Evolutionary conservation across 2,797 vertebrate species (phyloP).

Genomic region (Phrynocephalus forsythii): DNA sequence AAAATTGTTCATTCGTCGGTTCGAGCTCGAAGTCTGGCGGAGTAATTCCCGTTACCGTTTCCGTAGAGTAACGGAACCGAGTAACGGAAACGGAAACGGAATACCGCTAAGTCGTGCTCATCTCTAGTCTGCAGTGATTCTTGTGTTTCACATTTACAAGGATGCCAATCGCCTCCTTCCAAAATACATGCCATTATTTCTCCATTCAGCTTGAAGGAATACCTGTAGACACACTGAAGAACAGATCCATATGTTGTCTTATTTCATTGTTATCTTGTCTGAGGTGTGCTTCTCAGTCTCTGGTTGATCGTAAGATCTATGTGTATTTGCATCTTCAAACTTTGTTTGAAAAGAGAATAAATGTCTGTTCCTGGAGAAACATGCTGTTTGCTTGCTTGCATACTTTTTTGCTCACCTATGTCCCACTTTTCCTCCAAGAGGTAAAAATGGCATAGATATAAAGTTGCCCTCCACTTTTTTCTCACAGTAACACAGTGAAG

Average conservation of each 20-base stretch:
- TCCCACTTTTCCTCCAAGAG: background rate
- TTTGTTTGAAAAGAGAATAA: no score
- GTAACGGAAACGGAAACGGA: no score
- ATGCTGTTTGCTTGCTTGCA: no score
- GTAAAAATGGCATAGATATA: background rate
- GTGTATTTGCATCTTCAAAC: no score
- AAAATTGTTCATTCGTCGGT: no score
- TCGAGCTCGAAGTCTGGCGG: no score
- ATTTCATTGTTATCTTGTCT: slow-evolving; percentile 46
- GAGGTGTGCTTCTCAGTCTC: slow-evolving; percentile 19
- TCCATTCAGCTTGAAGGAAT: slow-evolving; percentile 66
- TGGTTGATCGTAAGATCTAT: slow-evolving; percentile 21
- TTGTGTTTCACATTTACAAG: slow-evolving; percentile 65
- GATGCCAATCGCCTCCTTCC: slow-evolving; percentile 66
- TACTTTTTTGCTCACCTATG: background rate
- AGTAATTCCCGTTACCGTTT: no score
- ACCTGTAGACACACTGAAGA: slow-evolving; percentile 68
- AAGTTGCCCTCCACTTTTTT: background rate
- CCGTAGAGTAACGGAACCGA: no score
- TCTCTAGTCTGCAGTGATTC: slow-evolving; percentile 62
- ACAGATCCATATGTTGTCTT: slow-evolving; percentile 55
- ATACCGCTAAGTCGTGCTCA: no score
- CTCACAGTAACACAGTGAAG: background rate
- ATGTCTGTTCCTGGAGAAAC: no score
- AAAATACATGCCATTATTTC: slow-evolving; percentile 66